Base-by-base conservation (phyloP, 1,140 invertebrate species). In the Ganaspis sp. region DNA sequence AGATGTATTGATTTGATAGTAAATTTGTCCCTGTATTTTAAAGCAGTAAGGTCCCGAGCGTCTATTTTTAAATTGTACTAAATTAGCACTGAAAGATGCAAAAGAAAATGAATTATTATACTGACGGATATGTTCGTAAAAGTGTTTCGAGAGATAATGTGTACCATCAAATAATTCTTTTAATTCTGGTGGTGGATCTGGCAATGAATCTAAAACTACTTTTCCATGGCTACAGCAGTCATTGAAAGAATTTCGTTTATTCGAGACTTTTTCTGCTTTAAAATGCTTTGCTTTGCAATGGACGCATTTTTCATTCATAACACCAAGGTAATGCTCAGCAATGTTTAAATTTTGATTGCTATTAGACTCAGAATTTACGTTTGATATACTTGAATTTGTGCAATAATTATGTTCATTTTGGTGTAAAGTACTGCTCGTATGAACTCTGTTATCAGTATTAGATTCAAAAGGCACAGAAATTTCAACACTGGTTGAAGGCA, bases 221-320 rank as follows among this genome's bases (percentile, higher is more conserved):
- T 40, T 69, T n/a, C 73, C 75, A 73, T 76, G 29, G 6, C 6
- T 34, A 34, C 29, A 34, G 29, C 29, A 34, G 6, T 34, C 29
- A 34, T 34, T 34, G 38, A 73, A 77, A 54, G 73, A 73, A 75
- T 70, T 73, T 15, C 37, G 26, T 69, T 70, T 77, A 38, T 75
- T 77, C 12, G 45, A 73, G 45, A 75, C 54, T 54, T 54, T 75
- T 75, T 79, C 77, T 53, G 23, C 38, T 29, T 15, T n/a, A 70
- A 79, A 81, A 70, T 81, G 74, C 19, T 75, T 75, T 1, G 71
- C 76, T 19, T 73, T 73, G 64, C 76, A 81, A 72, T 75, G 38
- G 2, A 1, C 19, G 15, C 73, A 74, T 26, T 42, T 26, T 23
- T 45, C 23, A 15, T 45, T 29, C 58, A 69, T 69, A 40, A 5